Evolutionary conservation across 1,140 invertebrate species (phyloP), one percentile per base, ranked within the genome.

Genomic region (Philaenus spumarius): DNA sequence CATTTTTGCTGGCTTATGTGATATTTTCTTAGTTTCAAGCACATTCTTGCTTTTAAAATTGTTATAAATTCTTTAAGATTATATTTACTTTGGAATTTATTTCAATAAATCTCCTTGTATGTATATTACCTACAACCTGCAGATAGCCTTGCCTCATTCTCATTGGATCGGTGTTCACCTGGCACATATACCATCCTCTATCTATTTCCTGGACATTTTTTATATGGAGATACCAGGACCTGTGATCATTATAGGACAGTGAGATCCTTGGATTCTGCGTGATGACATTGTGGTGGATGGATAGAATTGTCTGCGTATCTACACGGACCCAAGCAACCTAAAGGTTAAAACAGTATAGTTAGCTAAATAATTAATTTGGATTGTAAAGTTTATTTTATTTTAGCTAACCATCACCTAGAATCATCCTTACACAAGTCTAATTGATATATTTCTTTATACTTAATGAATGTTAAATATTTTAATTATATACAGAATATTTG

Each of bases 251-350:
- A 74, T 87, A 90, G 17, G 89, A 86, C 40, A 93, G 75, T 9
- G 86, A 86, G 61, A 95, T 90, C 61, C 92, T 80, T 4, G 86
- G 83, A 73, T 94, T 93, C 71, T 92, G 85, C 2, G 90, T 90
- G 63, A 93, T 91, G 40, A 94, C 89, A 67, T 88, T 86, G 71
- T 90, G 85, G 68, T 93, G 90, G 65, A 94, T 93, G 22, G 90
- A 90, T 24, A 94, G 75, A 63, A 93, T 93, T 2, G 92, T 92
- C 72, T 95, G 90, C 1, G 92, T 94, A 67, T 94, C 90, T 24
- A 94, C 88, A 30, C 90, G 78, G 3, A 94, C 88, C 89, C 91
- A 94, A 55, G 92, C 92, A 61, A 95, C 87, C 89, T 93, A 69
- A 34, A 72, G n/a, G n/a, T n/a, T n/a, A n/a, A n/a, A n/a, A 72